phyloP scores from a whole-genome alignment of 2,113 vertebrate species.

The Carlito syrichta region DNA sequence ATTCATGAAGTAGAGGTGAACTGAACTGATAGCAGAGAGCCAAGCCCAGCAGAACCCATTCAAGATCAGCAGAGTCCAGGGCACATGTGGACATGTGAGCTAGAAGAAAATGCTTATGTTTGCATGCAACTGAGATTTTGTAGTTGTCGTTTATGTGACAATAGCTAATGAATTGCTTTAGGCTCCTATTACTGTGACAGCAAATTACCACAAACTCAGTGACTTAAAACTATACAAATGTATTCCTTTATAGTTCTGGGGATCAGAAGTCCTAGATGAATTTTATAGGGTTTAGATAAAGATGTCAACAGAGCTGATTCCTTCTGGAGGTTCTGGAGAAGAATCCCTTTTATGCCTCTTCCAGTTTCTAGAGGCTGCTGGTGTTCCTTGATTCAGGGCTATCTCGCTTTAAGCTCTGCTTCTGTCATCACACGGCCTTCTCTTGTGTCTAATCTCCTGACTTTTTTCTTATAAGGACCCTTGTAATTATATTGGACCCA shows the following conservation, averaged over 20 bases:
- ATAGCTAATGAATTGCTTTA: background rate
- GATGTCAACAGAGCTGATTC: background rate
- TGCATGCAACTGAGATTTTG: background rate
- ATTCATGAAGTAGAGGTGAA: background rate
- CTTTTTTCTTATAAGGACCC: background rate
- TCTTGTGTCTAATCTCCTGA: background rate
- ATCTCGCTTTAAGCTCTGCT: background rate
- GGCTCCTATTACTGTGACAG: background rate
- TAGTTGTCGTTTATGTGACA: background rate
- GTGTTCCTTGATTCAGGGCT: background rate
- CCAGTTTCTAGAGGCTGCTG: background rate
- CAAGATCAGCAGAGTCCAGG: background rate
- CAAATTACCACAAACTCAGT: background rate
- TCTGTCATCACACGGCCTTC: background rate
- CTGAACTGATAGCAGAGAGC: background rate
- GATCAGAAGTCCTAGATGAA: background rate
- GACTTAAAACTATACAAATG: background rate
- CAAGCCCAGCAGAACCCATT: background rate
- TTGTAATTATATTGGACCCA: background rate
- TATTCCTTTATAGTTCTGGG: background rate
- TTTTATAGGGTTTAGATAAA: background rate
- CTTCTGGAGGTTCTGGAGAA: background rate
- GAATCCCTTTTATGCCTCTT: background rate
- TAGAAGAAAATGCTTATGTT: slow-evolving; percentile 1
- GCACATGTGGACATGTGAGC: background rate